Percentiles rank a stretch among this genome's conserved stretches.
Evolutionary conservation across 2,888 invertebrate genomes (phyloP).

Genomic region (Mamestra brassicae): DNA sequence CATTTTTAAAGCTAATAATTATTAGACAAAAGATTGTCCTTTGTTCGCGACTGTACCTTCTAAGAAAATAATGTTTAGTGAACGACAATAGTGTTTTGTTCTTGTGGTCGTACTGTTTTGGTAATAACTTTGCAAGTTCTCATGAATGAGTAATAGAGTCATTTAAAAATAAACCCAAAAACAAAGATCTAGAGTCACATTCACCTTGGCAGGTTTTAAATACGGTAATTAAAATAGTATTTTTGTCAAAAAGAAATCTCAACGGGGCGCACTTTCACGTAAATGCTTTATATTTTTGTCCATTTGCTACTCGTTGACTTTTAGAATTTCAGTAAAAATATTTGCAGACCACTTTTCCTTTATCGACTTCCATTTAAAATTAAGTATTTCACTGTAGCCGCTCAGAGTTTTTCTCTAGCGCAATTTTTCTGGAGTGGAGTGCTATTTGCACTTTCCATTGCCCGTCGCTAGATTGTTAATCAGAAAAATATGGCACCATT

Average conservation of each 20-base stretch:
- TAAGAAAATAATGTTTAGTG: constrained; percentile 73
- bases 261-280: constrained; percentile 48
- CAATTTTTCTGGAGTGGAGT: constrained; percentile 29
- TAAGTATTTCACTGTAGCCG: constrained; percentile 28
- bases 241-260: constrained; percentile 31
- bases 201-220: constrained; percentile 26
- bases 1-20: constrained; percentile 77
- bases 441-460: constrained; percentile 34
- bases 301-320: constrained; percentile 40
- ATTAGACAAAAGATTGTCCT: constrained; percentile 68
- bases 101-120: constrained; percentile 84
- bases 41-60: constrained; percentile 72
- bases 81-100: constrained; percentile 71
- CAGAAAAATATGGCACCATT: constrained; percentile 20
- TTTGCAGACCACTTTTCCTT: constrained; percentile 37
- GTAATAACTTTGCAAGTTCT: constrained; percentile 75
- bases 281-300: constrained; percentile 34
- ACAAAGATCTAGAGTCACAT: not conserved
- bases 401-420: constrained; percentile 22
- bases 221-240: constrained; percentile 42
- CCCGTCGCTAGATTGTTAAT: constrained; percentile 22
- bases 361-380: constrained; percentile 40
- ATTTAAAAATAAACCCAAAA: constrained; percentile 42
- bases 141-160: constrained; percentile 67
- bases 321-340: constrained; percentile 40